Base-by-base conservation (phyloP, 2,797 vertebrate genomes). In the Fundulus diaphanus region DNA sequence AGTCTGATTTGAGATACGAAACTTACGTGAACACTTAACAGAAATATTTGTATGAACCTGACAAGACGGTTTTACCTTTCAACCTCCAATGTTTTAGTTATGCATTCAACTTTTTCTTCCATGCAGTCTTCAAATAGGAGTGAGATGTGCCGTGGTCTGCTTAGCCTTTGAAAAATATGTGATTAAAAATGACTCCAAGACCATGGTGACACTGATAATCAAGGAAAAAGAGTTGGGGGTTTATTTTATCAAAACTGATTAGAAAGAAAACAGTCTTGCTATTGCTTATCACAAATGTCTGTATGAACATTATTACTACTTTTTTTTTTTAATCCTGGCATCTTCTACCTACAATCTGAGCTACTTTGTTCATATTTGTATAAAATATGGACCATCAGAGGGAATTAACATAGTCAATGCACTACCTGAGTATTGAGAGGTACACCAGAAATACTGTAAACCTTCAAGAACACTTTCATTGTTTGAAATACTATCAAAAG, bases 341-440 rank as follows among this genome's bases (percentile, higher is more conserved):
- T n/a, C 46, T 78, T 67, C 11, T 13, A 51, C 74, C 27, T 68
- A 13, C 16, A 67, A 1, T 54, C 5, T 66, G 56, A 49, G 15
- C 71, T 54, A 71, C 33, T 49, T 72, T 57, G 12, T 71, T 57
- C 52, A 33, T 51, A 52, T 13, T 22, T 49, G 20, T 48, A 46
- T 1, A 49, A 81, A 66, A 76, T 1, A 27, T 68, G 72, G 72
- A 80, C 70, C 51, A 51, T 77, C 71, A 72, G 31, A 54, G 70
- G 59, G 27, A 68, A 69, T 72, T 0, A 29, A 67, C 61, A 51
- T 46, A 49, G 59, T 27, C 44, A 73, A 54, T 70, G 1, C 72
- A 82, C 80, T 75, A 85, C 91, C 91, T 91, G 90, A 91, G 90
- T 74, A 68, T 81, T 18, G 27, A 84, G 79, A 85, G 51, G 76